Conservation (phyloP, 2,888 invertebrate genomes). For the Stictocephala bisonia region DNA sequence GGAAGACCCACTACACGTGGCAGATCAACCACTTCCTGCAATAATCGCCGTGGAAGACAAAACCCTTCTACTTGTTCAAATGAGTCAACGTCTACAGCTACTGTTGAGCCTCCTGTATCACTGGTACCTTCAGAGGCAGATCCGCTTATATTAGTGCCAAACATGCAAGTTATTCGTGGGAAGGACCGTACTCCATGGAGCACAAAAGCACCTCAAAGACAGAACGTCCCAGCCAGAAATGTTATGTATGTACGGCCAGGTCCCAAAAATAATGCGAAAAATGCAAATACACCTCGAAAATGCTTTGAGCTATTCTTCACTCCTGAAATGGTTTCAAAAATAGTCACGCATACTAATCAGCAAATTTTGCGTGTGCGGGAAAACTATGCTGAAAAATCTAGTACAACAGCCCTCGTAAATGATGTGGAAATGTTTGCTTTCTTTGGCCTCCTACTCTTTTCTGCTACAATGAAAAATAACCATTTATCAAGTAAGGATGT, state of each 20-base stretch:
- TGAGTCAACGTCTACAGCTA: slow-evolving; percentile 12
- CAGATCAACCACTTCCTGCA: background rate
- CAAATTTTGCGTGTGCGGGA: slow-evolving; percentile 15
- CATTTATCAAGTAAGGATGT: slow-evolving; percentile 10
- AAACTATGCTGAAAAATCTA: slow-evolving; percentile 1
- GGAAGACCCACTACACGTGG: background rate
- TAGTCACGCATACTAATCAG: slow-evolving; percentile 16
- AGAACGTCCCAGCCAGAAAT: slow-evolving; percentile 10
- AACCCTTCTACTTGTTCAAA: background rate
- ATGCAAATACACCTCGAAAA: slow-evolving; percentile 9
- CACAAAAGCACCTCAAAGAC: background rate
- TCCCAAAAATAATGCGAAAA: slow-evolving; percentile 19
- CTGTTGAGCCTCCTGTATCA: slow-evolving; percentile 6
- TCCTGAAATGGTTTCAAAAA: slow-evolving; percentile 12
- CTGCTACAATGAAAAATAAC: slow-evolving; percentile 27
- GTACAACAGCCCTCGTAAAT: slow-evolving; percentile 11
- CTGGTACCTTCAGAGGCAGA: background rate
- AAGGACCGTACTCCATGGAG: slow-evolving; percentile 13
- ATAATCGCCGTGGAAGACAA: slow-evolving; percentile 11
- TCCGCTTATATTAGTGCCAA: slow-evolving; percentile 14
- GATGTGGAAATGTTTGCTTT: slow-evolving; percentile 20
- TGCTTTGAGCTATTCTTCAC: slow-evolving; percentile 27
- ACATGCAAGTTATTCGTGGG: slow-evolving; percentile 12
- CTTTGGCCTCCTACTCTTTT: slow-evolving; percentile 2
- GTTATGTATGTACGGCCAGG: slow-evolving; percentile 1